Conservation (phyloP, 1,140 invertebrate species). For the Trypoxylus dichotomus region DNA sequence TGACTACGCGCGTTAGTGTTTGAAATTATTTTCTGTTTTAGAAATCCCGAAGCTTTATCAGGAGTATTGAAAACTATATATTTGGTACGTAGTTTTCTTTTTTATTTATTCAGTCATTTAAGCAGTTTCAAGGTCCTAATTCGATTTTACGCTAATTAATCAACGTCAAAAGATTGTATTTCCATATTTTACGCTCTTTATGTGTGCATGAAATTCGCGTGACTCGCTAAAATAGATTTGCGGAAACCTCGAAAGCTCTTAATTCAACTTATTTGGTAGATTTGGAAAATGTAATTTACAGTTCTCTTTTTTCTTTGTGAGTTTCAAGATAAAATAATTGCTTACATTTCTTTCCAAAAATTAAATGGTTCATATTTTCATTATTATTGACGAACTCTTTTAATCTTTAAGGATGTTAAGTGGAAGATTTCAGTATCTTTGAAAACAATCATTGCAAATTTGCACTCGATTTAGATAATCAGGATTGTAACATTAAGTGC, state of each 20-base stretch:
- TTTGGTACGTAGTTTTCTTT: conserved; percentile 6
- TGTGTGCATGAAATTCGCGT: background rate
- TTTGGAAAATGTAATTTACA: background rate
- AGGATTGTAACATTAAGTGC: too few species aligned
- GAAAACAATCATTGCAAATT: too few species aligned
- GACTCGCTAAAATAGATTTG: background rate
- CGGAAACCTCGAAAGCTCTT: background rate
- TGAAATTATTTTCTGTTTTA: background rate
- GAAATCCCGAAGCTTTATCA: conserved; percentile 9
- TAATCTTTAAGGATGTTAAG: too few species aligned
- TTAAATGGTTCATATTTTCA: too few species aligned
- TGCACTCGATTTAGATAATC: too few species aligned
- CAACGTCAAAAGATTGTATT: background rate
- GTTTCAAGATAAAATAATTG: too few species aligned
- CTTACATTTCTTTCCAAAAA: too few species aligned
- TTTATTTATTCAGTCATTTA: background rate
- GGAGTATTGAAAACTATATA: conserved; percentile 20
- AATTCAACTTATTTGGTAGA: background rate
- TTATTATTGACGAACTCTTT: too few species aligned
- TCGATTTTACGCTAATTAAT: background rate
- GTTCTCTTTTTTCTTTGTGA: background rate
- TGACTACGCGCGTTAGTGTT: too few species aligned
- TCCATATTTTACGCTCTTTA: background rate
- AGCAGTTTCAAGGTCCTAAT: too few species aligned
- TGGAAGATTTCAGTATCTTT: too few species aligned